Base-by-base conservation (phyloP, 1,140 invertebrate species). In the Ceratina calcarata region DNA sequence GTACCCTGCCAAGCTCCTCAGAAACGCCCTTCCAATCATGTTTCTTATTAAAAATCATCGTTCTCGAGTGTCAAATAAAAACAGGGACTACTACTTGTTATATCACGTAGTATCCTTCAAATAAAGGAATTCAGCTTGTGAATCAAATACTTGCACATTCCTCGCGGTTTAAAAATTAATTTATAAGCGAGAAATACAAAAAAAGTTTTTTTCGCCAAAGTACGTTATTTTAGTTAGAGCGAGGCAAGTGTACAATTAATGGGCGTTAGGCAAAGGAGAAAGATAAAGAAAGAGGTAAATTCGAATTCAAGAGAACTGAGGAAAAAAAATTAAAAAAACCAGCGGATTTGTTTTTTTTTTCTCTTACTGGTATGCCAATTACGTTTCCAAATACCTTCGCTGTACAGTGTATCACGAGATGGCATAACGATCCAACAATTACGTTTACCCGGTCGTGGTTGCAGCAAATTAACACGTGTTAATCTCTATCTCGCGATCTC, bases 401-500 rank as follows among this genome's bases (percentile, higher is more conserved):
- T 57, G 37, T 45, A 70, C 27, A n/a, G 32, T 15, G 51, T 57
- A 70, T 70, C 27, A 57, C 51, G 22, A 58, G 4, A 62, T 82
- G 84, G 71, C 68, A 67, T 76, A 74, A 85, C 72, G 78, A 81
- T 83, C 67, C 75, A 70, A 80, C 78, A 70, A 79, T 87, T 81
- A 75, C 83, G 68, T 81, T 86, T 83, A 75, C 85, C 37, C 37
- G 37, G 67, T 91, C 84, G 85, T 92, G 91, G 91, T 91, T 87
- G 90, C 91, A 92, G 91, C 91, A 92, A 92, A 92, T 92, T 86
- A 92, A 91, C 90, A 92, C 89, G 89, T 91, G 77, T 89, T 87
- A 79, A 84, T 85, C 83, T 85, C 37, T 45, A 45, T 7, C 37
- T 27, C 76, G 7, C 45, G 45, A 32, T 37, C 51, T 13, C 20